Percentiles rank a stretch among this genome's conserved stretches.
These are phyloP conservation scores for Peromyscus maniculatus DNA, from an alignment of 2,113 vertebrate genomes.

Conservation along the genomic window DNA sequence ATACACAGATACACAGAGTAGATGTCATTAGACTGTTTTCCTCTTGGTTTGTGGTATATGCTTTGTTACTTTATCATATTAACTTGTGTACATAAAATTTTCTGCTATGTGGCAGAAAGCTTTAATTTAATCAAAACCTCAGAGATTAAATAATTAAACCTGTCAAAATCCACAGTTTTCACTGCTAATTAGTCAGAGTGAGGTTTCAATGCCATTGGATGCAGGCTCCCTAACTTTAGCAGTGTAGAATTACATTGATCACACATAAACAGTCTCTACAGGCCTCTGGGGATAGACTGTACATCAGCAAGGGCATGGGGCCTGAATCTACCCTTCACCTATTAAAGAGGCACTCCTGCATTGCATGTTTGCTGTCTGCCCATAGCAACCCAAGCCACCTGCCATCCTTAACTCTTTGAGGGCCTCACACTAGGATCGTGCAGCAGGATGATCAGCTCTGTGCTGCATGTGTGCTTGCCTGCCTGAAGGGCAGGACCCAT, in stretches of 20 bases:
- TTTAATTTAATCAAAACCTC: slow-evolving; percentile 89
- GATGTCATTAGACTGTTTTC: neutral
- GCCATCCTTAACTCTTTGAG: slow-evolving; percentile 86
- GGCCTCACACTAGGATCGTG: slow-evolving; percentile 39
- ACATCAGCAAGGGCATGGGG: slow-evolving; percentile 85
- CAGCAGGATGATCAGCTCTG: slow-evolving; percentile 56
- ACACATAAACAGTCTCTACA: slow-evolving; percentile 84
- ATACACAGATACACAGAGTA: neutral
- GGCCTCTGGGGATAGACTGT: slow-evolving; percentile 87
- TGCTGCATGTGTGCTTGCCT: slow-evolving; percentile 43
- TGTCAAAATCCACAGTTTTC: slow-evolving; percentile 85
- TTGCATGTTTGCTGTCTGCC: slow-evolving; percentile 79
- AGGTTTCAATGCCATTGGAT: slow-evolving; percentile 89
- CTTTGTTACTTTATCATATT: slow-evolving; percentile 62
- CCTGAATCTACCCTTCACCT: slow-evolving; percentile 88
- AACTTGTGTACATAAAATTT: slow-evolving; percentile 24
- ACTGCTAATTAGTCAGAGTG: slow-evolving; percentile 89
- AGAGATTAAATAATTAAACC: slow-evolving; percentile 89
- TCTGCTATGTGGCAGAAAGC: slow-evolving; percentile 81
- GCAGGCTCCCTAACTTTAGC: slow-evolving; percentile 90
- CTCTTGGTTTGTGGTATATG: slow-evolving; percentile 23
- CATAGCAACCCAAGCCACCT: slow-evolving; percentile 86
- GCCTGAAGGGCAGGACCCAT: neutral
- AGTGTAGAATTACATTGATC: slow-evolving; percentile 89
- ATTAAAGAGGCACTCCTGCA: slow-evolving; percentile 84